Base-by-base conservation (phyloP, 2,113 vertebrate genomes). In the Naja naja region DNA sequence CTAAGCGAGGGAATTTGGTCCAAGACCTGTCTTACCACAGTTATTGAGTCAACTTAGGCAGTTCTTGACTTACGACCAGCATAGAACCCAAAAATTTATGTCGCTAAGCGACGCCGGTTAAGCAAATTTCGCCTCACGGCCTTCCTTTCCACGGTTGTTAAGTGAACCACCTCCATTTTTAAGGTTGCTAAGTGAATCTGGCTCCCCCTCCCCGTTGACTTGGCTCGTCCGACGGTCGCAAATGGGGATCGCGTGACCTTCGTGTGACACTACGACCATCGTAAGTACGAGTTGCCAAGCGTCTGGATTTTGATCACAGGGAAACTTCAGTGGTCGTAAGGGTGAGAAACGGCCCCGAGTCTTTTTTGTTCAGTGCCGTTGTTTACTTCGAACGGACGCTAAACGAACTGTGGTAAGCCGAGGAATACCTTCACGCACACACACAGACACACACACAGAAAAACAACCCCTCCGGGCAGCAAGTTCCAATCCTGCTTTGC, bases 261-360 rank as follows among this genome's bases (percentile, higher is more conserved):
- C 22, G 0, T 2, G 10, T 1, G 27, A 60, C 23, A 10, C 3
- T 10, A 9, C 25, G 25, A 27, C 58, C 0, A 1, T 64, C 10
- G 1, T 64, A 30, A 64, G 30, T 64, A 1, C 27, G 27, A 64
- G 27, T 64, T 14, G 60, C 27, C 10, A 12, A 64, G 27, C 11
- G 3, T 30, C 27, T 64, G 25, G 27, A 60, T 60, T 27, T 60
- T 60, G 27, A 64, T 56, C 22, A 8, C 55, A 0, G 23, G 56
- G 23, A 10, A 30, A 30, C 9, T 4, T 0, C 60, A 4, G 12
- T 1, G 10, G 11, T 30, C 4, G 3, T 64, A 64, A 64, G 27
- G 12, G 10, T 30, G 60, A 12, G 30, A 64, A 64, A 30, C 27
- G 0, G 58, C 3, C 10, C 58, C 0, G 25, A 3, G 8, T 58